These are phyloP conservation scores for Chaetogeoica ovagalla DNA, from an alignment of 2,888 invertebrate species.

Conservation along the genomic window DNA sequence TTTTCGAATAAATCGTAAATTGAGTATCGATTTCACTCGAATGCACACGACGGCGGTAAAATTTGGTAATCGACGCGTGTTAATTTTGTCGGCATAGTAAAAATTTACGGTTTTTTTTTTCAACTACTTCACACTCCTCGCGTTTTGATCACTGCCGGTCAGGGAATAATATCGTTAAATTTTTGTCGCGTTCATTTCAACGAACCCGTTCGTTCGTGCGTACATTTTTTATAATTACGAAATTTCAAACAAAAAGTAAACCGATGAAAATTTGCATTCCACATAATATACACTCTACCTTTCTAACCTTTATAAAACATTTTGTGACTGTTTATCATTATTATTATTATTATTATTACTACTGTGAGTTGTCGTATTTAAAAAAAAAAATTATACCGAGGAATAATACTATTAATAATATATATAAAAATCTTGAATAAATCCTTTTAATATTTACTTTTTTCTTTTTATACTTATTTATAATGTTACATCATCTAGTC, in stretches of 20 bases:
- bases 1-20: too few relatives aligned
- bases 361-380: too few relatives aligned
- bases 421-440: too few relatives aligned
- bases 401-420: too few relatives aligned
- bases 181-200: conserved; percentile 18
- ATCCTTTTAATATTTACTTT: too few relatives aligned
- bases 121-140: neutral
- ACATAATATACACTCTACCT: neutral
- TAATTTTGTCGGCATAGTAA: neutral
- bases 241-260: neutral
- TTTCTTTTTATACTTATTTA: too few relatives aligned
- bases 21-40: neutral
- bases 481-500: too few relatives aligned
- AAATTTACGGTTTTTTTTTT: neutral
- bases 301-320: neutral
- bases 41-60: neutral
- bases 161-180: neutral
- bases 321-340: too few relatives aligned
- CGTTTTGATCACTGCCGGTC: conserved; percentile 1
- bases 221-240: neutral
- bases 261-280: neutral
- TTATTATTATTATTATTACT: too few relatives aligned
- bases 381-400: too few relatives aligned
- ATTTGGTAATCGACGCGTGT: neutral
- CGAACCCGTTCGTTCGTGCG: neutral